Evolutionary conservation across 1,140 invertebrate species (phyloP), one percentile per base, ranked within the genome.

Genomic region (Sycophaga agraensis): DNA sequence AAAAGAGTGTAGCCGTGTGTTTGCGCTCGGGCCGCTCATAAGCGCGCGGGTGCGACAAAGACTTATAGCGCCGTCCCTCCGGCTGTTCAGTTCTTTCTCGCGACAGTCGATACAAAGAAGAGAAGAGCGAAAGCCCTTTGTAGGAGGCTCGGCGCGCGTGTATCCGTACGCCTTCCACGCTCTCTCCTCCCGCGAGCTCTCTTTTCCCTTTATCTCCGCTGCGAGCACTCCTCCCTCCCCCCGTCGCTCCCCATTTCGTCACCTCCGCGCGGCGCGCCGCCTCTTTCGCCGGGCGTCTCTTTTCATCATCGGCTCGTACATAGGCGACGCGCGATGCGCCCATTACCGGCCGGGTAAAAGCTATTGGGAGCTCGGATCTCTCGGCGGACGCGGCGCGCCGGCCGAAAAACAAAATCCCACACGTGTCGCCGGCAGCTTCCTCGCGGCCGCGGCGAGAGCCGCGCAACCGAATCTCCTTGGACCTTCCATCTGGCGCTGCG

Each of bases 331-430:
- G 58, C 66, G 68, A 70, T 70, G 70, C 59, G 64, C 64, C 74
- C 73, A 76, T 77, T 78, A 78, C 70, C 59, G 68, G 71, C 66
- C 66, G 66, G 67, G 67, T 76, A 76, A 76, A 76, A 77, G 73
- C 74, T 76, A 77, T 76, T 73, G 73, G 70, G 75, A 74, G 70
- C 66, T 70, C 65, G 24, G 45, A 72, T 72, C 74, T 74, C 76
- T 70, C 68, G 68, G n/a, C n/a, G n/a, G n/a, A n/a, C n/a, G n/a
- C n/a, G n/a, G n/a, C n/a, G n/a, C n/a, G n/a, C n/a, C n/a, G n/a
- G n/a, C n/a, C n/a, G n/a, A n/a, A n/a, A n/a, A n/a, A n/a, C n/a
- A n/a, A n/a, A n/a, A n/a, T n/a, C n/a, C n/a, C n/a, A n/a, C n/a
- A n/a, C n/a, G n/a, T n/a, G n/a, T n/a, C n/a, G n/a, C n/a, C n/a